Conservation (phyloP, 2,888 invertebrate species). For the Nephrotoma appendiculata region DNA sequence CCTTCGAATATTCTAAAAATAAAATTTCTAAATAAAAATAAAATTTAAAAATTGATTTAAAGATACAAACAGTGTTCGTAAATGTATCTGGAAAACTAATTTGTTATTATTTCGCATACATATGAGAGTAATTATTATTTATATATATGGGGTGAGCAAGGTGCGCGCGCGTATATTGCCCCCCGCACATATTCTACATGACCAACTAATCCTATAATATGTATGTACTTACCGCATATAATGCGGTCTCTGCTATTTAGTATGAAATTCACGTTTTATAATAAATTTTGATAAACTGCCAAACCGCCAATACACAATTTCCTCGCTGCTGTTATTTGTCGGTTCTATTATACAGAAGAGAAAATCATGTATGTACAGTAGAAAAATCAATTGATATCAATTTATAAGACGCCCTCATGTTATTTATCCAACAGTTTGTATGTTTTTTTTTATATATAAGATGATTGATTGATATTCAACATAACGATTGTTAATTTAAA, state of each 20-base stretch:
- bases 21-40: not conserved
- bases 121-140: not conserved
- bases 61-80: not conserved
- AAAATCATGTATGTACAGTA: not conserved
- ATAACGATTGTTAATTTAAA: not conserved
- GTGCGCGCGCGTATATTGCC: not conserved
- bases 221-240: not conserved
- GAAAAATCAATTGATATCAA: not conserved
- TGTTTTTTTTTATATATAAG: not conserved
- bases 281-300: not conserved
- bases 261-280: not conserved
- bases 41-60: not conserved
- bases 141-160: not conserved
- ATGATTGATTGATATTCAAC: not conserved
- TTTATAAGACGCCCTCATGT: not conserved
- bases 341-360: not conserved
- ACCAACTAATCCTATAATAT: not conserved
- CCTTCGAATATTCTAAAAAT: not conserved
- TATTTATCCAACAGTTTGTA: not conserved
- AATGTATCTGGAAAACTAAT: not conserved
- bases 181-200: not conserved
- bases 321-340: not conserved
- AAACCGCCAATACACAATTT: not conserved
- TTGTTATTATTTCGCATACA: not conserved
- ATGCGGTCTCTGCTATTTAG: not conserved